These are phyloP conservation scores for Hedychridium roseum DNA, from an alignment of 2,888 invertebrate species.

Conservation along the genomic window DNA sequence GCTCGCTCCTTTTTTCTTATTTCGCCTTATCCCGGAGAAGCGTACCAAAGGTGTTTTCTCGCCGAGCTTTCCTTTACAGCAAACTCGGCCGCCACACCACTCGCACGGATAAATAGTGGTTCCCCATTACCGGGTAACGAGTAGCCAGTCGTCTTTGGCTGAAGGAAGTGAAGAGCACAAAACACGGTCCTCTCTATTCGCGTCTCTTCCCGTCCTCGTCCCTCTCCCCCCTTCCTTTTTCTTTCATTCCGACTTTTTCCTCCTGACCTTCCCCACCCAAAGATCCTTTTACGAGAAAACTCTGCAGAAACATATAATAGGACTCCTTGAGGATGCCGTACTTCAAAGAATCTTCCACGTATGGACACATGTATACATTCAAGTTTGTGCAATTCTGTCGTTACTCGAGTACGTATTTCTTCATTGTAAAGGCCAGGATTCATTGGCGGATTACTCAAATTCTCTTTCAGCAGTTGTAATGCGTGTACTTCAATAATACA, in stretches of 20 bases:
- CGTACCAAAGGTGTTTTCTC: slow-evolving; percentile 18
- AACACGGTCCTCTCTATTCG: slow-evolving; percentile 9
- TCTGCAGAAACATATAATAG: slow-evolving; percentile 38
- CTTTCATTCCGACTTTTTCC: neutral
- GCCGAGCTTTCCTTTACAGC: slow-evolving; percentile 29
- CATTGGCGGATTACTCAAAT: no score
- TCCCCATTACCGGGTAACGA: slow-evolving; percentile 47
- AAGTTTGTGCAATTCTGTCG: slow-evolving; percentile 21
- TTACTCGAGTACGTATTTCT: no score
- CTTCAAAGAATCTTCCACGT: slow-evolving; percentile 30
- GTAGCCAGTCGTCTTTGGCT: slow-evolving; percentile 15
- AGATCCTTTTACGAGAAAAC: slow-evolving; percentile 28
- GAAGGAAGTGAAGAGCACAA: no score
- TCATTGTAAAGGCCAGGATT: no score
- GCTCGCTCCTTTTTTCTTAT: slow-evolving; percentile 24
- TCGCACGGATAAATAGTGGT: slow-evolving; percentile 42
- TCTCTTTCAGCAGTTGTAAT: no score
- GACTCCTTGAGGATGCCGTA: slow-evolving; percentile 36
- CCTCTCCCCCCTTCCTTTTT: slow-evolving; percentile 3
- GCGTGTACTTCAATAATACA: no score
- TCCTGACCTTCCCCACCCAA: neutral
- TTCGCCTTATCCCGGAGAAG: slow-evolving; percentile 22
- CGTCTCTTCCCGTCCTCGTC: slow-evolving; percentile 6
- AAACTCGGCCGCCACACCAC: slow-evolving; percentile 28
- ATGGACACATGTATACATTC: slow-evolving; percentile 31